Evolutionary conservation across 2,888 invertebrate genomes (phyloP), one percentile per base, ranked within the genome.

Genomic region (Deroplatys truncata): DNA sequence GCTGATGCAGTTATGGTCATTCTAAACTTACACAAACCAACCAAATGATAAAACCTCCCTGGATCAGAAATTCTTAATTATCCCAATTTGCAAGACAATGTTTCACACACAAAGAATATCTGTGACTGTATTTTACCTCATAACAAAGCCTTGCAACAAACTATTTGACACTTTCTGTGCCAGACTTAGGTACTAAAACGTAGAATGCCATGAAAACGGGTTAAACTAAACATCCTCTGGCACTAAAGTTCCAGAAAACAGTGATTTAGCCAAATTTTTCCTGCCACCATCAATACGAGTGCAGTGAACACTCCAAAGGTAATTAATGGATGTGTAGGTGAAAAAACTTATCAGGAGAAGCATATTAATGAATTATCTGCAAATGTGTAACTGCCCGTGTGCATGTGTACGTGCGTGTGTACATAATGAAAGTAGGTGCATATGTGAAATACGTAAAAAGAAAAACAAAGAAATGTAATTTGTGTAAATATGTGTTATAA

Each of bases 361-460:
- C 4, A 43, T 43, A 43, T 43, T 43, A 43, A 72, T 20, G 56
- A 72, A 20, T 5, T 72, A n/a, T 28, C 0, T 82, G n/a, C 25
- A 35, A 25, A 83, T 31, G 83, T 83, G 85, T 85, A 85, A 49
- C 28, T 85, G 82, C 82, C 82, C 82, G 83, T 82, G 82, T 87
- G 83, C 16, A 20, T 35, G 31, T 83, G 29, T 82, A 86, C 3
- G 10, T 82, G 43, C 31, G 87, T 87, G 87, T 86, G 86, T 84
- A 56, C 86, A 84, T 89, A 83, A 89, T 83, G 29, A 86, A 86
- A 28, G 10, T 82, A 83, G 35, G 87, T 87, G 87, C 86, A 89
- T 84, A 56, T 89, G 86, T 89, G 86, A 89, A 86, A 89, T 89
- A 86, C 89, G 87, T 89, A 89, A 89, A 89, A 82, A n/a, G 83